Base-by-base conservation (phyloP, 2,888 invertebrate genomes). In the Pollenia griseotomentosa region DNA sequence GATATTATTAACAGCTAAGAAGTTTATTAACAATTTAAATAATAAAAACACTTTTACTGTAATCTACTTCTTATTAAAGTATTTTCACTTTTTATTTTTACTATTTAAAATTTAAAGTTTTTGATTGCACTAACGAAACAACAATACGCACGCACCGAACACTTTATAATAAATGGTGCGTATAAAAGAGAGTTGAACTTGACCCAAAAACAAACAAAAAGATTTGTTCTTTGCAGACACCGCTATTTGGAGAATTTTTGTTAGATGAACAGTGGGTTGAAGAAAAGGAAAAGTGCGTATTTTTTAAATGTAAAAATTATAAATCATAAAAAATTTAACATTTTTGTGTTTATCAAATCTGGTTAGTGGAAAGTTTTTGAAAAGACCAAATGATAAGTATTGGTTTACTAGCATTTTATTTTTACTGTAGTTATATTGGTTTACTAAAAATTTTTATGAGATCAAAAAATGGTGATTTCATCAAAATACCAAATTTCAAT, bases 101-200 rank as follows among this genome's bases (percentile, higher is more conserved):
- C 42, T 42, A 10, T 63, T 42, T 63, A 11, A 57, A 19, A 11
- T 12, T 40, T 42, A 63, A 8, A 42, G 16, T 42, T 48, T 23
- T 48, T n/a, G 2, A 48, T 5, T 66, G 9, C 9, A 23, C 19
- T 12, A 14, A 23, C 23, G 23, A 19, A 19, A 14, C 14, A 23
- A 48, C 66, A 10, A 42, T 44, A 63, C 63, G 63, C 63, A 66
- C 46, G 44, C 46, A 46, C 66, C 3, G 48, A 3, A 23, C 46
- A 66, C 66, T 66, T 66, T 23, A 48, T 46, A 66, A 66, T 53
- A 53, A 66, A 66, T 23, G 46, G 4, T 48, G 48, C 14, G 14
- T 14, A 23, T 23, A 1, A 48, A 48, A 42, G 23, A 4, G 14
- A 14, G 9, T 66, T 23, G 48, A 12, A 66, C 14, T n/a, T n/a